Base-by-base conservation (phyloP, 2,888 invertebrate species). In the Cantharis flavilabris region DNA sequence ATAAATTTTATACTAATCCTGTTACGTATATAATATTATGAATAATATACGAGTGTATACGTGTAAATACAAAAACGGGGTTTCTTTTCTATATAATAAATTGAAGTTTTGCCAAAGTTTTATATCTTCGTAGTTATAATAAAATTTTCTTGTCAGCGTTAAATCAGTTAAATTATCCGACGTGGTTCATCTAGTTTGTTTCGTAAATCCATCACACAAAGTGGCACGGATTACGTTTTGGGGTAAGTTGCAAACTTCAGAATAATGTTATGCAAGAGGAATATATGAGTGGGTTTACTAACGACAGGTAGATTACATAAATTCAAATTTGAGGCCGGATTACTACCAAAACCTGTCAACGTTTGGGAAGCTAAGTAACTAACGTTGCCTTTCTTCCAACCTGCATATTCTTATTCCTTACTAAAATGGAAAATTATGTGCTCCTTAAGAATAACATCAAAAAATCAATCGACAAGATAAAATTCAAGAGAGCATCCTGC, bases 241-340 rank as follows among this genome's bases (percentile, higher is more conserved):
- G 23, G 65, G 20, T 26, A 26, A 67, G 65, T 67, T 67, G 33
- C 49, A 18, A 73, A 73, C 69, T 73, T 73, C 67, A 49, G 65
- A 73, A 73, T 69, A 71, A 73, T 69, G 67, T 65, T 33, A 67
- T 33, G 33, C 70, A 65, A 49, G 33, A 64, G 23, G 71, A 71
- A 71, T 71, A 73, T 73, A 73, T 62, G 72, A 73, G 72, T 23
- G 69, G 72, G 30, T 65, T 73, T 26, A 69, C 33, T 73, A 67
- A 69, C 65, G 65, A 67, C 72, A 69, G 72, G 72, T 73, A 49
- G 72, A 73, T 73, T 73, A 64, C 72, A 62, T 49, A 49, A 69
- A 73, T 23, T 67, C 69, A 69, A 73, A 73, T 73, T 72, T 73
- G 67, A 14, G 72, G 72, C 33, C 20, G 65, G 65, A 67, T 67